Evolutionary conservation across 1,140 invertebrate genomes (phyloP), one percentile per base, ranked within the genome.

Genomic region (Saccostrea echinata): DNA sequence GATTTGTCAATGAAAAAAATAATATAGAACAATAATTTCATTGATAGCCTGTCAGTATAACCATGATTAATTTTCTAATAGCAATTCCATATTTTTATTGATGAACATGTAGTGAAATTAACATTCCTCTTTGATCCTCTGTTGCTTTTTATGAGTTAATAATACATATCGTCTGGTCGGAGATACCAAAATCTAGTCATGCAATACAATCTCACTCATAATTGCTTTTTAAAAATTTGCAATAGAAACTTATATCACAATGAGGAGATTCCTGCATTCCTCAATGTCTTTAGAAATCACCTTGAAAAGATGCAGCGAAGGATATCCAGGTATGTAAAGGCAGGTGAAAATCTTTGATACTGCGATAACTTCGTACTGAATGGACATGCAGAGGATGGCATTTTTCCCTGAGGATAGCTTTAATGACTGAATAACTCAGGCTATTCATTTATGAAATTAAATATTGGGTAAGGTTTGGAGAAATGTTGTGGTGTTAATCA

Each of bases 271-370:
- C 68, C 24, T 76, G 68, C 68, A 76, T 76, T 76, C 68, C 68
- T 30, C 27, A 16, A 3, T 33, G 27, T 76, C 68, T 76, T 33
- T 76, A 76, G 68, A 76, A 76, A 76, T 76, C 68, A 76, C 68
- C 68, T 76, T 76, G 68, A 76, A 76, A 76, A 76, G 68, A 76
- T 76, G 68, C 68, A 76, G 8, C 68, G 11, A 76, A 76, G 68
- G 68, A 76, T 76, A 76, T 13, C 68, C 43, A 76, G 27, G 3
- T 13, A 30, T 76, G 24, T 43, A 76, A 30, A 76, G 68, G 11
- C 24, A 76, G 68, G 68, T 33, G 68, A 76, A 76, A 76, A 30
- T 27, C 68, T 33, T 27, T 33, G 30, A 76, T 76, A 30, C 68
- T 30, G 27, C 8, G 27, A 30, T 76, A 76, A 27, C 68, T 33